These are phyloP conservation scores for Periphyllus acericola DNA, from an alignment of 2,888 invertebrate species.

Conservation along the genomic window DNA sequence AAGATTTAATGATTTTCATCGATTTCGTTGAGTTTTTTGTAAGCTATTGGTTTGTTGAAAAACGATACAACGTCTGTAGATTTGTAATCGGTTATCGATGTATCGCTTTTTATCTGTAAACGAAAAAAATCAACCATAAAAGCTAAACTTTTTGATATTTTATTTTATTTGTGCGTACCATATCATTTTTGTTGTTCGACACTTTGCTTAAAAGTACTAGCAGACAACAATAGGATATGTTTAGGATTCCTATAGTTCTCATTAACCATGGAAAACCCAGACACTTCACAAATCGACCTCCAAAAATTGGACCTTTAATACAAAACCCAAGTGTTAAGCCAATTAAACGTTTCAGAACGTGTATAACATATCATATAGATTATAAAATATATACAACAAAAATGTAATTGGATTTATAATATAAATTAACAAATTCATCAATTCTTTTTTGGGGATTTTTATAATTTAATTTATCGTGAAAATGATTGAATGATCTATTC, in stretches of 20 bases:
- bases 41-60: slow-evolving; percentile 29
- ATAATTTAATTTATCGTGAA: background rate
- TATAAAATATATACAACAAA: no score
- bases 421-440: no score
- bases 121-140: background rate
- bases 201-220: slow-evolving; percentile 46
- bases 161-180: background rate
- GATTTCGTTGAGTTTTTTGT: slow-evolving; percentile 21
- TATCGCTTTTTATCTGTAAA: slow-evolving; percentile 24
- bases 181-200: slow-evolving; percentile 1
- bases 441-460: background rate
- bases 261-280: slow-evolving; percentile 82
- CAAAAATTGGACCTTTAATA: slow-evolving; percentile 77
- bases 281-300: slow-evolving; percentile 76
- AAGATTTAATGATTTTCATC: slow-evolving; percentile 16
- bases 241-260: slow-evolving; percentile 76
- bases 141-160: background rate
- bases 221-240: slow-evolving; percentile 73
- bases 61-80: slow-evolving; percentile 28
- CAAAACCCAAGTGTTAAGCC: background rate
- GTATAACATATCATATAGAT: no score
- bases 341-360: background rate
- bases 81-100: slow-evolving; percentile 24
- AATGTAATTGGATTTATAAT: no score
- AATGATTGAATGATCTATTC: background rate